phyloP scores from a whole-genome alignment of 2,113 vertebrate species.

The Gobiocypris rarus region DNA sequence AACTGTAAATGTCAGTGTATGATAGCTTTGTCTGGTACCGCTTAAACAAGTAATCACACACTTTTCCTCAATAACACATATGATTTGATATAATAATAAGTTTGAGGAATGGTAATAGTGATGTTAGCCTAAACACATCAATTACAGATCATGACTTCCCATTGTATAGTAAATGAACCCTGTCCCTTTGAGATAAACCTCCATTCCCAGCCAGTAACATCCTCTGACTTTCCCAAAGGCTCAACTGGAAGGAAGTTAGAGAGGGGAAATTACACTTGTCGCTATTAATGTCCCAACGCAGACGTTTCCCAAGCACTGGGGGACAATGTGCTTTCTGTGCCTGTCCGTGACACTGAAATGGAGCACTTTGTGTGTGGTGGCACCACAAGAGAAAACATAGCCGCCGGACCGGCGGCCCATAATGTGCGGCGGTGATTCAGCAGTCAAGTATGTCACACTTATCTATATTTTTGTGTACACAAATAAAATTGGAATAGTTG shows the following conservation, averaged over 20 bases:
- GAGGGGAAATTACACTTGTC: slow-evolving; percentile 69
- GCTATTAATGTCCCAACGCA: slow-evolving; percentile 73
- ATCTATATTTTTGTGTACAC: slow-evolving; percentile 72
- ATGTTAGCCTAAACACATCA: neutral
- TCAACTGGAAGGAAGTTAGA: slow-evolving; percentile 67
- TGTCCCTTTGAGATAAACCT: slow-evolving; percentile 38
- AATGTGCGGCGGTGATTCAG: slow-evolving; percentile 68
- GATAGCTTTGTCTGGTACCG: neutral
- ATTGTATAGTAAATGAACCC: slow-evolving; percentile 32
- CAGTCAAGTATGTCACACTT: slow-evolving; percentile 68
- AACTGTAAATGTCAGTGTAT: neutral
- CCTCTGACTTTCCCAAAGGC: slow-evolving; percentile 61
- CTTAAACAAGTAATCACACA: neutral
- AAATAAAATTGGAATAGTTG: slow-evolving; percentile 58
- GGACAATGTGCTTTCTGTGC: slow-evolving; percentile 73
- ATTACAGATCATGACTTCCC: neutral
- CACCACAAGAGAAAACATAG: slow-evolving; percentile 70
- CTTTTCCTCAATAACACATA: neutral
- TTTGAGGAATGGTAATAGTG: neutral
- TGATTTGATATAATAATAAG: neutral
- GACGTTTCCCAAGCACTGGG: slow-evolving; percentile 72
- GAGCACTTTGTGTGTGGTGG: slow-evolving; percentile 63
- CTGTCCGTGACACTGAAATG: slow-evolving; percentile 67
- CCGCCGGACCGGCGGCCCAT: slow-evolving; percentile 54
- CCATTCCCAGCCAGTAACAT: slow-evolving; percentile 11